phyloP scores from a whole-genome alignment of 2,797 vertebrate genomes.

The Parauchenoglanis punctatus region DNA sequence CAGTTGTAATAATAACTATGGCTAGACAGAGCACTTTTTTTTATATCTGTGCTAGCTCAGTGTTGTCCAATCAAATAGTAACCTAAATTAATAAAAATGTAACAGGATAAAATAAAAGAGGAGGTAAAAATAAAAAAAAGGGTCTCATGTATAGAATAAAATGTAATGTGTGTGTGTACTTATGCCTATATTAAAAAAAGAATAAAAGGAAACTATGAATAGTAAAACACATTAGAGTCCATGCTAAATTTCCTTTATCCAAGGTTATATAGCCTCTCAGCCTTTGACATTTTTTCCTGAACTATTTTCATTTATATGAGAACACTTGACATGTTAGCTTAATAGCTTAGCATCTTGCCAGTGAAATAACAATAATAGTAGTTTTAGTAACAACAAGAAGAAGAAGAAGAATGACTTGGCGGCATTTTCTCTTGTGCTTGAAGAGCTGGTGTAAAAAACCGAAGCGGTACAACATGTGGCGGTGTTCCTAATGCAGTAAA shows the following conservation, averaged over 20 bases:
- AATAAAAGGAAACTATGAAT: background rate
- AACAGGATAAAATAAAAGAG: background rate
- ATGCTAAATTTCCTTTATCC: background rate
- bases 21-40: too few species aligned
- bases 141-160: background rate
- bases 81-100: background rate
- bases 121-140: background rate
- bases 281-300: background rate
- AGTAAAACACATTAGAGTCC: background rate
- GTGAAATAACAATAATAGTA: background rate
- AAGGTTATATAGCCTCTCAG: background rate
- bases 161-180: background rate
- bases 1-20: background rate
- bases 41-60: too few species aligned
- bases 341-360: background rate
- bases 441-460: background rate
- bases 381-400: background rate
- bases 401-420: background rate
- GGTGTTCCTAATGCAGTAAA: background rate
- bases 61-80: background rate
- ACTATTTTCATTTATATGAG: background rate
- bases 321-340: background rate
- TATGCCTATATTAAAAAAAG: background rate
- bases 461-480: background rate
- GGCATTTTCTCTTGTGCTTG: background rate